Percentiles rank a stretch among this genome's conserved stretches.
These are phyloP conservation scores for Holocentrus rufus DNA, from an alignment of 2,797 vertebrate species.

Conservation along the genomic window DNA sequence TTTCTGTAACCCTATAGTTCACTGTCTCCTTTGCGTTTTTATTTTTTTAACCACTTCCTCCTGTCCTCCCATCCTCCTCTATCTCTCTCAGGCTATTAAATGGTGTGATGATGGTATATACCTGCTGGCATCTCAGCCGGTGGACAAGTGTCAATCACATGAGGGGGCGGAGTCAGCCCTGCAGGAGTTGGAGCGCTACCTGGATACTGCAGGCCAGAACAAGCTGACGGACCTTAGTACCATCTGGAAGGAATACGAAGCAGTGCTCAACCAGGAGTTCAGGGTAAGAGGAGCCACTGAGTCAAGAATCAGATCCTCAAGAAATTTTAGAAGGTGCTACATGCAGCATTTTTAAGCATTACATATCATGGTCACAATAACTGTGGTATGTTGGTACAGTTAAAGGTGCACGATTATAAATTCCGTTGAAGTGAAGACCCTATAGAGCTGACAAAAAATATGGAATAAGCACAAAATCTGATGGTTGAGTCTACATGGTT, in stretches of 20 bases:
- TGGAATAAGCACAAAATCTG: too few species aligned
- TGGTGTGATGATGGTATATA: constrained; percentile 97
- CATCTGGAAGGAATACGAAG: constrained; percentile 87
- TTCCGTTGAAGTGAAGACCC: too few species aligned
- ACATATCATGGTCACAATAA: neutral
- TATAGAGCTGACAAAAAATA: too few species aligned
- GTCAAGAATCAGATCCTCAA: neutral
- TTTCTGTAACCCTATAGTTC: neutral
- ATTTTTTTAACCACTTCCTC: constrained; percentile 4
- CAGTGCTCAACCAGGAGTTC: constrained; percentile 89
- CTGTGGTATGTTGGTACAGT: neutral
- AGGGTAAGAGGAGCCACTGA: constrained; percentile 77
- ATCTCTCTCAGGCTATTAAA: constrained; percentile 84
- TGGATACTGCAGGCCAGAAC: constrained; percentile 86
- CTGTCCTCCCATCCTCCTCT: constrained; percentile 2
- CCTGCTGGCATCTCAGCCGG: constrained; percentile 93
- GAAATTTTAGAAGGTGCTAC: neutral
- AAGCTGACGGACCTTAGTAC: constrained; percentile 85
- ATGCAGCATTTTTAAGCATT: constrained; percentile 9
- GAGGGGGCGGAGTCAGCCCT: constrained; percentile 96
- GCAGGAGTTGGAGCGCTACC: constrained; percentile 92
- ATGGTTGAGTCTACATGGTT: too few species aligned
- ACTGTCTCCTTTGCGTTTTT: neutral
- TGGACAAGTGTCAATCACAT: constrained; percentile 98
- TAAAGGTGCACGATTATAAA: too few species aligned